Base-by-base conservation (phyloP, 2,888 invertebrate genomes). In the Agriopis marginaria region DNA sequence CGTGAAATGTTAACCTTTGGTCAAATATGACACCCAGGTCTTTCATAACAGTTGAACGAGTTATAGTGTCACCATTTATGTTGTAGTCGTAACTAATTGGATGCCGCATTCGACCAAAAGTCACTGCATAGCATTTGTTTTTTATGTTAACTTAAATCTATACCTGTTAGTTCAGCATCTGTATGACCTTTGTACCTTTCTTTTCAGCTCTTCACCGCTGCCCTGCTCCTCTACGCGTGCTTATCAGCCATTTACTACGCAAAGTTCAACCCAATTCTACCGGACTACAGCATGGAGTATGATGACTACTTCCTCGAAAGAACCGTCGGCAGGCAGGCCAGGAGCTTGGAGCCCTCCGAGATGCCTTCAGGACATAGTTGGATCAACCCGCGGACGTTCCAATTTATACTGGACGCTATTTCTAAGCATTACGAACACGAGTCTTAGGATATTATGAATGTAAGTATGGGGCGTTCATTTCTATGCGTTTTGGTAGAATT, bases 221-320 rank as follows among this genome's bases (percentile, higher is more conserved):
- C 96, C 7, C 92, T 98, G 53, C 95, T 98, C 44, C 96, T 97
- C 77, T 98, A 98, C 93, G 97, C 97, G 67, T 97, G 97, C 65
- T 95, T 98, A 79, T 97, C 98, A 2, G 98, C 98, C 66, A 96
- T 97, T 82, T 97, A 97, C 90, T 98, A 97, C 90, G 97, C 98
- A 63, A 97, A 97, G 89, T 97, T 97, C 86, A 97, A 97, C 89
- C 97, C 97, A 59, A 95, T 97, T 71, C 95, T 97, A n/a, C 96
- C 96, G 66, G 97, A 97, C 87, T 97, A 97, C 86, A 96, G 96
- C 80, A 94, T 95, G 85, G 96, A 96, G 80, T 97, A 97, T 83
- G 96, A 96, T 69, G 96, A 96, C 84, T 97, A 97, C 83, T 95
- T 97, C 85, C 95, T 97, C 66, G 96, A 96, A 78, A 94, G 97